A percentile compares a stretch with the other conserved stretches of the same genome.
Conservation (phyloP, 2,888 invertebrate genomes). For the Acleris cristana region DNA sequence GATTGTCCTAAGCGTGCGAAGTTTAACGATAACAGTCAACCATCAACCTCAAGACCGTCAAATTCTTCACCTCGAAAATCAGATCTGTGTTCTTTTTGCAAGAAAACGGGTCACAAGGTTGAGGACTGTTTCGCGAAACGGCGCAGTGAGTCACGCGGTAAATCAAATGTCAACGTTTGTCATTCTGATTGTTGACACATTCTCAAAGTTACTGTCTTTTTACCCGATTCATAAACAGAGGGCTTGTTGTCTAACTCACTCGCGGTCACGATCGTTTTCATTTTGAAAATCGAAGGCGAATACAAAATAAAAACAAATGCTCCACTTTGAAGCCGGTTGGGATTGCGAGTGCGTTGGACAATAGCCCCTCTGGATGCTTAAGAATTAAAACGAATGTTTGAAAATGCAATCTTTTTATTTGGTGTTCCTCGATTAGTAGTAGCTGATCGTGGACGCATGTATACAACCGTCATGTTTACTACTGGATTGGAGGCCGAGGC, state of each 20-base stretch:
- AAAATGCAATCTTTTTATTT: constrained; percentile 12
- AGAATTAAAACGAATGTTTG: constrained; percentile 18
- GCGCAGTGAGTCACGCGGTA: not conserved
- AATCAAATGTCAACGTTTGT: constrained; percentile 39
- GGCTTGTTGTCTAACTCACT: no score
- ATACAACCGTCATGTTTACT: not conserved
- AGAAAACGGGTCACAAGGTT: not conserved
- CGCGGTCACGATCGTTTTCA: no score
- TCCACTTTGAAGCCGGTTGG: no score
- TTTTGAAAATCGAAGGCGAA: no score
- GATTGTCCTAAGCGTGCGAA: not conserved
- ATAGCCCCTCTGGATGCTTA: no score
- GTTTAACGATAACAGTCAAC: not conserved
- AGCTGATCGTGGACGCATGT: constrained; percentile 2
- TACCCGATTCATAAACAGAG: constrained; percentile 22
- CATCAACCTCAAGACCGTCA: not conserved
- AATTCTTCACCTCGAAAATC: not conserved
- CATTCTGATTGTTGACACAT: constrained; percentile 28
- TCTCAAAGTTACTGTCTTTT: constrained; percentile 22
- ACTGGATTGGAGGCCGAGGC: not conserved
- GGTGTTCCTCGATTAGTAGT: constrained; percentile 1
- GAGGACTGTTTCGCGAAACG: not conserved
- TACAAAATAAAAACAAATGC: no score
- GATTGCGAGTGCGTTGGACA: no score
- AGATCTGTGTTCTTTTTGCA: not conserved